Evolutionary conservation across 2,113 vertebrate genomes (phyloP), one percentile per base, ranked within the genome.

Genomic region (Cyprinus carpio): DNA sequence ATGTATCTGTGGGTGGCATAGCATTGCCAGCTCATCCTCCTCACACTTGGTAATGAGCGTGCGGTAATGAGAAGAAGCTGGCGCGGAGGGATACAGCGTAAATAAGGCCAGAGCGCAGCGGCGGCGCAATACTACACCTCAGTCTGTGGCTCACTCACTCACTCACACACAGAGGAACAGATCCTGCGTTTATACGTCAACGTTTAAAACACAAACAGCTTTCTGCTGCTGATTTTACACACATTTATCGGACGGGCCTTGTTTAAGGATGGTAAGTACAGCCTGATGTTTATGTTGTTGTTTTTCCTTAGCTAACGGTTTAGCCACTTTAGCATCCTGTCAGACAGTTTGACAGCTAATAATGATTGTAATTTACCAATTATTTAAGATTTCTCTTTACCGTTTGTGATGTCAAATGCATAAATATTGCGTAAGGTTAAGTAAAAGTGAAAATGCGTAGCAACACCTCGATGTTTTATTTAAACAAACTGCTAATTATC

Each of bases 11-110:
- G 29, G 65, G 65, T 34, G 65, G 65, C 65, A 67, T 34, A 67
- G n/a, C n/a, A n/a, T 31, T 31, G 27, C 15, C 64, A 31, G 20
- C 34, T 69, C 29, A 20, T 69, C 65, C 64, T 18, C n/a, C n/a
- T n/a, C n/a, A n/a, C n/a, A n/a, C n/a, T n/a, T n/a, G n/a, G n/a
- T n/a, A n/a, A n/a, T n/a, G 23, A 43, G 12, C 25, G 40, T 75
- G n/a, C 72, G 10, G n/a, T 49, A 84, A 76, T 34, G 25, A 77
- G 69, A 75, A 46, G 23, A 69, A 56, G 7, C 54, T 46, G 18
- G 15, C 31, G 88, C 88, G 90, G 88, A 89, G 78, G 76, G 86
- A 91, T 89, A 88, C 64, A 74, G 81, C 60, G 83, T 86, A 54
- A 69, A 67, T 65, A 76, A 67, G 74, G 80, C 75, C 81, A 76